A percentile compares a stretch with the other conserved stretches of the same genome.
These are phyloP conservation scores for Andrena bicolor DNA, from an alignment of 2,888 invertebrate species.

Conservation along the genomic window DNA sequence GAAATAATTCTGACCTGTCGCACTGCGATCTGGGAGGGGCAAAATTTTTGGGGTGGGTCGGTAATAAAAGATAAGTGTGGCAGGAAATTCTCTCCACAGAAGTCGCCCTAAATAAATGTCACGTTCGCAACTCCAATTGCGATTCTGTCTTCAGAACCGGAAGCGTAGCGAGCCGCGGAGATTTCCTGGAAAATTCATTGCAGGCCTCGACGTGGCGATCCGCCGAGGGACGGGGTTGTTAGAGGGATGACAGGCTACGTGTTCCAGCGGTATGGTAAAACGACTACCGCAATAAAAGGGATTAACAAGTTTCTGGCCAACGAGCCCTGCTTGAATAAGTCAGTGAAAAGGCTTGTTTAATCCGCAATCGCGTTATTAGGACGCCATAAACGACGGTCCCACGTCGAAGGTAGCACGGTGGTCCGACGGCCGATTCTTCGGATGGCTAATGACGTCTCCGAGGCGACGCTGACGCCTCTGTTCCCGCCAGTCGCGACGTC, in stretches of 20 bases:
- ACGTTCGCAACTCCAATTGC: too few species aligned
- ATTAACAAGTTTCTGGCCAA: constrained; percentile 30
- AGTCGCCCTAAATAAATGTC: too few species aligned
- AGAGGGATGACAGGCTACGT: background rate
- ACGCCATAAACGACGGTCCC: constrained; percentile 19
- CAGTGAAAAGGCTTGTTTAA: constrained; percentile 39
- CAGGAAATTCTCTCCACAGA: too few species aligned
- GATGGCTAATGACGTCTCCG: constrained; percentile 19
- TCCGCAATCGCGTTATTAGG: constrained; percentile 41
- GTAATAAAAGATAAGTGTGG: too few species aligned
- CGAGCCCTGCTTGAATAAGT: constrained; percentile 28
- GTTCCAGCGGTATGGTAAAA: constrained; percentile 3
- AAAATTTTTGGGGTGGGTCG: too few species aligned
- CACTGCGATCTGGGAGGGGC: too few species aligned
- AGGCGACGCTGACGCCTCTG: background rate
- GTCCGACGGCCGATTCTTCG: too few species aligned
- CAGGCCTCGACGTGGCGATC: too few species aligned
- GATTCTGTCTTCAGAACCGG: too few species aligned
- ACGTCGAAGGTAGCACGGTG: background rate
- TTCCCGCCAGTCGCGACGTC: background rate
- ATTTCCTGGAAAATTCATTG: background rate
- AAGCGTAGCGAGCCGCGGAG: background rate
- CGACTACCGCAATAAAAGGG: constrained; percentile 48
- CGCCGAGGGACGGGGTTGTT: too few species aligned
- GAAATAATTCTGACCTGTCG: too few species aligned